Evolutionary conservation across 1,140 invertebrate species (phyloP).

Genomic region (Drosophila suzukii): DNA sequence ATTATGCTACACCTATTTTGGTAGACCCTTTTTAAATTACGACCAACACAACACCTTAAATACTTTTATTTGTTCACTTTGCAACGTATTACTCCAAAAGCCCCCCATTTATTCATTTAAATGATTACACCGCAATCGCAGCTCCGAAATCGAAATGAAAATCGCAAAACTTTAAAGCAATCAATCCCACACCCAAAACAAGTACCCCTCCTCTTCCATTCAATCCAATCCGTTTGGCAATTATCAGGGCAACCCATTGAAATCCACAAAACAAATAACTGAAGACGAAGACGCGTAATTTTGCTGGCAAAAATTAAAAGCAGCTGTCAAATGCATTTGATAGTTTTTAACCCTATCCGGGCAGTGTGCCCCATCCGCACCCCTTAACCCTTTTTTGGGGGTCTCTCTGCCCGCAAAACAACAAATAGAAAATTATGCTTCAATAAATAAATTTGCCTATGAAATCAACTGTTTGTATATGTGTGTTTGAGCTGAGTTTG

Average conservation of each 20-base stretch:
- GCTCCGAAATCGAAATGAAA: neutral
- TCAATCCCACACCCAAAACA: slow-evolving; percentile 18
- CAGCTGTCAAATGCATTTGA: slow-evolving; percentile 79
- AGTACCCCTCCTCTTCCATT: neutral
- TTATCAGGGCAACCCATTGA: slow-evolving; percentile 23
- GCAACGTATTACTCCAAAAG: neutral
- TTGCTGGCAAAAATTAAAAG: slow-evolving; percentile 61
- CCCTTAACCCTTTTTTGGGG: slow-evolving; percentile 1
- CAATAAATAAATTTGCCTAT: slow-evolving; percentile 74
- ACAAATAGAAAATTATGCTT: slow-evolving; percentile 78
- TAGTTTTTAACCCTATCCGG: slow-evolving; percentile 53
- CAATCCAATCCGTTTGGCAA: slow-evolving; percentile 32
- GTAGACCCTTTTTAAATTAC: too few relatives aligned
- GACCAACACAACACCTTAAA: neutral
- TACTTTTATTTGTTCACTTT: neutral
- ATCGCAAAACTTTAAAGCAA: slow-evolving; percentile 22
- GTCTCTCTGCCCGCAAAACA: slow-evolving; percentile 35
- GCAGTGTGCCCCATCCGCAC: neutral
- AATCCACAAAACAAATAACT: slow-evolving; percentile 39
- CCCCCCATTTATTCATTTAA: neutral
- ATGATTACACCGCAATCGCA: neutral
- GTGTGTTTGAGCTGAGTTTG: slow-evolving; percentile 22
- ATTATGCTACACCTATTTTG: too few relatives aligned
- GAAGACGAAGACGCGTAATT: slow-evolving; percentile 25
- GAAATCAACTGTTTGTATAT: slow-evolving; percentile 21